phyloP scores from a whole-genome alignment of 1,140 invertebrate species.

The Sinonovacula constricta region DNA sequence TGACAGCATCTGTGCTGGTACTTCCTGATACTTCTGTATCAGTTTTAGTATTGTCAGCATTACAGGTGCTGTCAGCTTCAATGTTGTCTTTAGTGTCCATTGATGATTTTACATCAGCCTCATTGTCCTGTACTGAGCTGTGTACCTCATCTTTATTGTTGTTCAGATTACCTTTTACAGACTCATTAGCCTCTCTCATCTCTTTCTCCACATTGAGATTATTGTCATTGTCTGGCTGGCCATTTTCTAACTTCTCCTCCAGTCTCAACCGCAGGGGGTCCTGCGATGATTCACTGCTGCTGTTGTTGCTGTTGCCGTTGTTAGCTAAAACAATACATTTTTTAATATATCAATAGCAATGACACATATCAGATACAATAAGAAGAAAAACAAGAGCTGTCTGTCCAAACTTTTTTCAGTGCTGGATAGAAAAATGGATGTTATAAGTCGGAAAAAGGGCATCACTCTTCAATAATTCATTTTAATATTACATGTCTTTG shows the following conservation, averaged over 20 bases:
- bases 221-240: constrained; percentile 73
- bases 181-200: constrained; percentile 40
- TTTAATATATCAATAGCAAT: too few species aligned
- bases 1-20: too few species aligned
- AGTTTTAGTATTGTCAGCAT: not conserved
- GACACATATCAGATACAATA: too few species aligned
- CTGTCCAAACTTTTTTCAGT: too few species aligned
- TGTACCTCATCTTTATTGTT: constrained; percentile 20
- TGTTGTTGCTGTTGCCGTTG: constrained; percentile 7
- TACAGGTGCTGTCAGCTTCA: constrained; percentile 32
- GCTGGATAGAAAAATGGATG: too few species aligned
- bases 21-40: not conserved
- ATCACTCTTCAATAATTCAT: too few species aligned
- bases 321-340: not conserved
- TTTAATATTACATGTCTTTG: too few species aligned
- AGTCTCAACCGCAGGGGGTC: constrained; percentile 40
- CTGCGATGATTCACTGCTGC: not conserved
- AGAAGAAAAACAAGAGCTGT: too few species aligned
- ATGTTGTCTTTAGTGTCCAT: not conserved
- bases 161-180: not conserved
- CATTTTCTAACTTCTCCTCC: constrained; percentile 67
- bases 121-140: constrained; percentile 8
- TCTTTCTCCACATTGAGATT: constrained; percentile 73
- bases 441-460: too few species aligned
- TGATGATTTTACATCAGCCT: not conserved